phyloP scores from a whole-genome alignment of 2,888 invertebrate species.

The Cryptus viduatorius region DNA sequence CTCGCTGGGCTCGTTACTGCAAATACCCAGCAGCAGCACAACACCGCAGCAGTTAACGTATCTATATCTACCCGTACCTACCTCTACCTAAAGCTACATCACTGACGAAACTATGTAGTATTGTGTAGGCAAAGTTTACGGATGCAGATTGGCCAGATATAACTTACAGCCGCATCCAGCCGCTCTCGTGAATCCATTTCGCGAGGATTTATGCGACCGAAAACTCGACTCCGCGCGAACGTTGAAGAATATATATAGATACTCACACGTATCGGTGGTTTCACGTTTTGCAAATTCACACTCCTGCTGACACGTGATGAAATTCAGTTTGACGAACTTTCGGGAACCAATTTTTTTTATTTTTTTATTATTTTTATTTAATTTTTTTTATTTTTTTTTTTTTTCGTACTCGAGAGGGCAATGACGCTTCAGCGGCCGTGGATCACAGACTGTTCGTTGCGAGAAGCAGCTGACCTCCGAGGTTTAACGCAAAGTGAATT shows the following conservation, averaged over 20 bases:
- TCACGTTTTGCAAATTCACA: slow-evolving; percentile 44
- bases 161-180: slow-evolving; percentile 68
- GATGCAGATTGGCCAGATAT: slow-evolving; percentile 71
- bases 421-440: slow-evolving; percentile 60
- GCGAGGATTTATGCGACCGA: slow-evolving; percentile 63
- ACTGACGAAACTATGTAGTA: slow-evolving; percentile 71
- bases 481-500: slow-evolving; percentile 55
- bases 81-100: slow-evolving; percentile 40
- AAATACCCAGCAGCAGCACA: slow-evolving; percentile 58
- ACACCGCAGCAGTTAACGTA: slow-evolving; percentile 59
- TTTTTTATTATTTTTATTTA: background rate
- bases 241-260: slow-evolving; percentile 26
- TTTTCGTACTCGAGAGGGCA: slow-evolving; percentile 33
- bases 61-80: slow-evolving; percentile 60
- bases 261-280: background rate
- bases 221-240: slow-evolving; percentile 33
- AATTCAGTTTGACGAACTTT: slow-evolving; percentile 48
- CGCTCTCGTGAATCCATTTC: slow-evolving; percentile 71
- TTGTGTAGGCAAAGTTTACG: slow-evolving; percentile 71
- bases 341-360: background rate
- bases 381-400: background rate
- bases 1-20: slow-evolving; percentile 66
- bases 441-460: background rate
- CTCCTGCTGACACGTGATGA: slow-evolving; percentile 35
- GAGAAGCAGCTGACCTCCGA: slow-evolving; percentile 57